Evolutionary conservation across 2,888 invertebrate genomes (phyloP).

Genomic region (Melangyna quadrimaculata): DNA sequence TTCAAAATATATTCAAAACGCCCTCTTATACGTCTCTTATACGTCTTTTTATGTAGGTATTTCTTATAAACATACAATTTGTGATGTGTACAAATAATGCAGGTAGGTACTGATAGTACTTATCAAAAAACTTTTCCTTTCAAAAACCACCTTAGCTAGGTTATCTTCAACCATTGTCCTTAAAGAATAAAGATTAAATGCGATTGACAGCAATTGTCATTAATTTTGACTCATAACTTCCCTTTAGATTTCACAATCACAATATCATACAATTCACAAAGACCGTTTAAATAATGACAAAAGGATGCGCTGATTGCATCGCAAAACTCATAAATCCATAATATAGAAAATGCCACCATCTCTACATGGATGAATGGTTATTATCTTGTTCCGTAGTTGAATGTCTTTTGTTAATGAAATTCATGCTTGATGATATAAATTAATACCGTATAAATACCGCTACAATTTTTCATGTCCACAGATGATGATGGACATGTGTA

Average conservation of each 20-base stretch:
- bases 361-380: neutral
- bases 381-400: neutral
- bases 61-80: neutral
- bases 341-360: neutral
- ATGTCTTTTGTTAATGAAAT: neutral
- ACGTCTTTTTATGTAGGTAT: neutral
- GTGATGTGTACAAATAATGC: conserved; percentile 3
- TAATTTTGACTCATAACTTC: neutral
- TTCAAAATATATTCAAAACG: neutral
- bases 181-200: neutral
- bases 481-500: neutral
- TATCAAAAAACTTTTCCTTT: neutral
- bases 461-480: neutral
- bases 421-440: neutral
- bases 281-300: conserved; percentile 12
- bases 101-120: neutral
- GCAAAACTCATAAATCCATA: conserved; percentile 31
- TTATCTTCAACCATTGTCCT: neutral
- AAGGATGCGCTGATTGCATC: conserved; percentile 22
- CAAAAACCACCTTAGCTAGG: neutral
- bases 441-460: neutral
- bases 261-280: too few relatives aligned
- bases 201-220: conserved; percentile 3
- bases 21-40: neutral
- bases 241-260: neutral